Percentiles rank a stretch among this genome's conserved stretches.
These are phyloP conservation scores for Selenia dentaria DNA, from an alignment of 2,888 invertebrate genomes.

Conservation along the genomic window DNA sequence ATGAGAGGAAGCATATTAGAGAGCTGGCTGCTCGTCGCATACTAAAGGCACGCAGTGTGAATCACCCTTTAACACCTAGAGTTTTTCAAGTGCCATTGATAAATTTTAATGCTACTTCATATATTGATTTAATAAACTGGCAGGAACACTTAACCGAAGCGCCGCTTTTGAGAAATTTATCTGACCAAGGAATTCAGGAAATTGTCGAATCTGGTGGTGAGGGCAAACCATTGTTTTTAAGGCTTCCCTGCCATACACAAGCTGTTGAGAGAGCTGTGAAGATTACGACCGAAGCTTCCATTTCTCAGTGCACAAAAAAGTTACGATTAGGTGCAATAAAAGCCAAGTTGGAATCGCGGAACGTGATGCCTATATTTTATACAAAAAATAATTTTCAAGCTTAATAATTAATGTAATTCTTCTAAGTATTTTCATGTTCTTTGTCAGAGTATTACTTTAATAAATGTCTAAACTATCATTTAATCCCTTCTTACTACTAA, in stretches of 20 bases:
- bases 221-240: neutral
- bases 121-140: neutral
- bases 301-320: neutral
- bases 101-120: neutral
- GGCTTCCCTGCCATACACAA: neutral
- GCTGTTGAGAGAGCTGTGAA: neutral
- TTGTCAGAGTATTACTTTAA: too few species aligned
- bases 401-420: neutral
- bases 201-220: neutral
- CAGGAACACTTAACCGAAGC: neutral
- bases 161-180: neutral
- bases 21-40: too few species aligned
- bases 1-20: too few species aligned
- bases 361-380: neutral
- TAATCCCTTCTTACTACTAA: too few species aligned
- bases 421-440: too few species aligned
- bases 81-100: neutral
- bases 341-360: neutral
- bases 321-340: neutral
- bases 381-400: neutral
- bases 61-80: neutral
- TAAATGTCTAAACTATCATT: too few species aligned
- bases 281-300: neutral
- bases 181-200: neutral
- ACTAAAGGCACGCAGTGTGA: neutral